Conservation (phyloP, 2,113 vertebrate species). For the Oophaga pumilio region DNA sequence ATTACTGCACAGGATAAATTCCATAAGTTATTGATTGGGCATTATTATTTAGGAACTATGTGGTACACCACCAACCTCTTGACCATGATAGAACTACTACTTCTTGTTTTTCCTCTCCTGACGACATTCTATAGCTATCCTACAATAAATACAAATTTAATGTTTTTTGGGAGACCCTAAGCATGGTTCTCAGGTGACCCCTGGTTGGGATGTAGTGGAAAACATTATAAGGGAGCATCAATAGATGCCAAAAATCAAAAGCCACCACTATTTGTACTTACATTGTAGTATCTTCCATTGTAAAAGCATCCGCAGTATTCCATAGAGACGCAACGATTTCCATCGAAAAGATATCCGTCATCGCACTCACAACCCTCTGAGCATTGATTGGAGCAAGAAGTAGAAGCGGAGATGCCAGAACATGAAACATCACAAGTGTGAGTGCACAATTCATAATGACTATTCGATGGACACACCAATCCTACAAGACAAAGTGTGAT, state of each 20-base stretch:
- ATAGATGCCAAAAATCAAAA: not conserved
- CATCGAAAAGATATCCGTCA: constrained; percentile 59
- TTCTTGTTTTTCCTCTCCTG: not conserved
- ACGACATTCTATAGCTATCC: not conserved
- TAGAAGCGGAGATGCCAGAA: constrained; percentile 60
- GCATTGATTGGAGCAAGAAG: constrained; percentile 62
- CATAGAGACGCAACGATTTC: constrained; percentile 53
- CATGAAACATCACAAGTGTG: constrained; percentile 69
- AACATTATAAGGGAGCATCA: not conserved
- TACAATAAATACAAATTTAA: not conserved
- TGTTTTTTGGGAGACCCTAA: not conserved
- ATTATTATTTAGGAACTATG: not conserved
- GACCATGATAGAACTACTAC: no score
- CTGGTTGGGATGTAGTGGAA: not conserved
- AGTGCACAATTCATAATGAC: constrained; percentile 72
- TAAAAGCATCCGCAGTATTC: constrained; percentile 62
- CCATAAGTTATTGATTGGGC: not conserved
- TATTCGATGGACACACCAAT: constrained; percentile 65
- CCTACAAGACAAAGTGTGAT: constrained; percentile 11
- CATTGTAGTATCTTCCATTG: constrained; percentile 62
- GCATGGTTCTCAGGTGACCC: not conserved
- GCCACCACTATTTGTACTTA: constrained; percentile 42
- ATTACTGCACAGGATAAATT: not conserved
- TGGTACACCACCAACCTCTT: not conserved
- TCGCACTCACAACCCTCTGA: constrained; percentile 69